phyloP scores from a whole-genome alignment of 2,888 invertebrate genomes.

The Drosophila peninsularis region DNA sequence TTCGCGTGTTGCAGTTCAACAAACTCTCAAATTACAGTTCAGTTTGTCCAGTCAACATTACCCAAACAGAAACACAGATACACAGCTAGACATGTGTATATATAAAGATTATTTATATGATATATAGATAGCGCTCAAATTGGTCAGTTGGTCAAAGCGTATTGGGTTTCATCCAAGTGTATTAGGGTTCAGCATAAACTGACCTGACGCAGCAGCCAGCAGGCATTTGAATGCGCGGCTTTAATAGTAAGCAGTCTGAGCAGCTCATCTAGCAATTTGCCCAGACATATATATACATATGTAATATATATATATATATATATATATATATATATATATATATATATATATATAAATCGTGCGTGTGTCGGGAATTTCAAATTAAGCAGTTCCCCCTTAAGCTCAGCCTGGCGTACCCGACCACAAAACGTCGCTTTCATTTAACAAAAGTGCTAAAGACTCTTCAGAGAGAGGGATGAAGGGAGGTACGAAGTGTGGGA shows the following conservation, averaged over 20 bases:
- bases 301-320: too few relatives aligned
- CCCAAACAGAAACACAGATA: neutral
- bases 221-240: slow-evolving; percentile 1
- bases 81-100: neutral
- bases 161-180: slow-evolving; percentile 45
- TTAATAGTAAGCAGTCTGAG: neutral
- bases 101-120: neutral
- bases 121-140: slow-evolving; percentile 18
- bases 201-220: slow-evolving; percentile 48
- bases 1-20: slow-evolving; percentile 66
- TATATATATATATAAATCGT: slow-evolving; percentile 22
- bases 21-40: slow-evolving; percentile 69
- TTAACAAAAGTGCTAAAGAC: slow-evolving; percentile 68
- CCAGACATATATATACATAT: slow-evolving; percentile 14
- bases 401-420: neutral
- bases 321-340: slow-evolving; percentile 2
- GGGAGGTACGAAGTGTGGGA: neutral
- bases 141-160: slow-evolving; percentile 65
- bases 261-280: neutral
- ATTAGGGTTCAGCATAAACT: slow-evolving; percentile 34
- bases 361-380: slow-evolving; percentile 52
- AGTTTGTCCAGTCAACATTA: slow-evolving; percentile 41
- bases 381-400: slow-evolving; percentile 30
- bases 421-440: slow-evolving; percentile 51
- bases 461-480: neutral